Base-by-base conservation (phyloP, 1,140 invertebrate genomes). In the Lordiphosa clarofinis region DNA sequence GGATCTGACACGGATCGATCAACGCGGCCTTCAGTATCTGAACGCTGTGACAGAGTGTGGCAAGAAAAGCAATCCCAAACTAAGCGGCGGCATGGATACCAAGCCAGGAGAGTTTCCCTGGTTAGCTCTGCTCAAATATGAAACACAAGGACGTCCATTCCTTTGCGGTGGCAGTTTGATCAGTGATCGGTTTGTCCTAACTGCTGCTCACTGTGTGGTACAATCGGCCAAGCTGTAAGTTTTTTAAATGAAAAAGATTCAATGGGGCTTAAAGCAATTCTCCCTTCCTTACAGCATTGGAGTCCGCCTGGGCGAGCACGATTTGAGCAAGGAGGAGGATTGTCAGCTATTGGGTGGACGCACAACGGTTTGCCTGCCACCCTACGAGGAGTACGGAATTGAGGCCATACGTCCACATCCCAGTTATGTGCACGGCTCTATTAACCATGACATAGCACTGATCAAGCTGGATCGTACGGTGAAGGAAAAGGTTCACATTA, bases 401-500 rank as follows among this genome's bases (percentile, higher is more conserved):
- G 91, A 90, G 12, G 89, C 90, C 21, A 87, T 90, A 24, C 91
- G 92, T 7, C 87, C 89, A 2, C 94, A 95, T 78, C 91, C 93
- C 33, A 66, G 89, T 4, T 95, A 94, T 47, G 79, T 89, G 13
- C 90, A 92, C 1, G 56, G 61, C 0, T 86, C 90, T 33, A 91
- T 92, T 46, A 82, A 87, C 8, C 91, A 94, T 73, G 94, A 95
- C 69, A 92, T 95, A 37, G 94, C 93, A 1, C 70, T 95, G 1
- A 65, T 95, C 4, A 84, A 74, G 46, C 43, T 88, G 3, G 58
- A 78, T 36, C 59, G 67, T 0, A 10, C 57, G n/a, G 78, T 87
- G 1, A 42, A 33, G 11, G 55, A 35, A 4, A 55, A 88, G 46
- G 28, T 28, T 1, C 86, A 88, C 36, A 88, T 88, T 6, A 78